These are phyloP conservation scores for Chrysocyon brachyurus DNA, from an alignment of 2,797 vertebrate genomes.

Conservation along the genomic window DNA sequence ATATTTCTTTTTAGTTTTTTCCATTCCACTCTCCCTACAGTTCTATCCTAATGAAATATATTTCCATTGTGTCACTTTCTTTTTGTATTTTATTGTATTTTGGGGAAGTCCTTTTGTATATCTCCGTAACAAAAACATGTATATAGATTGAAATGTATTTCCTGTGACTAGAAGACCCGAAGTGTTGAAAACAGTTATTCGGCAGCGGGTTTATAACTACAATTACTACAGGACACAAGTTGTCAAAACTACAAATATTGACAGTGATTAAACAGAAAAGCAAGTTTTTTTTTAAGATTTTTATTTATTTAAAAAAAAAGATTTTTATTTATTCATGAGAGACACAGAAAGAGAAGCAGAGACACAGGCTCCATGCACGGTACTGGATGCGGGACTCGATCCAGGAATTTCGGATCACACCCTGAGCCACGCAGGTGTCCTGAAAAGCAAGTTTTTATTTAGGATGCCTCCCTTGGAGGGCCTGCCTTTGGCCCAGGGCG, in stretches of 20 bases:
- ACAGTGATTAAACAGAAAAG: neutral
- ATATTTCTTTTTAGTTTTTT: conserved; percentile 5
- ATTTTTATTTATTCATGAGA: no score
- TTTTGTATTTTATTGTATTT: conserved; percentile 27
- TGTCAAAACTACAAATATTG: neutral
- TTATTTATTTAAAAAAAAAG: no score
- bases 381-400: no score
- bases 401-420: no score
- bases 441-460: neutral
- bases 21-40: neutral
- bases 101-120: neutral
- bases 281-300: neutral
- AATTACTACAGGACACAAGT: neutral
- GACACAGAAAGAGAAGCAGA: no score
- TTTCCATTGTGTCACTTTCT: neutral
- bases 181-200: conserved; percentile 2
- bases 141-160: conserved; percentile 2
- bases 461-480: neutral
- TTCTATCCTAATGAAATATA: neutral
- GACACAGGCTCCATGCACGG: no score
- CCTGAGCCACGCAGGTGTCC: no score
- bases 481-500: no score
- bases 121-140: neutral
- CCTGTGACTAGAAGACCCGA: neutral
- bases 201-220: neutral